phyloP scores from a whole-genome alignment of 1,140 invertebrate species.

The Aricia agestis region DNA sequence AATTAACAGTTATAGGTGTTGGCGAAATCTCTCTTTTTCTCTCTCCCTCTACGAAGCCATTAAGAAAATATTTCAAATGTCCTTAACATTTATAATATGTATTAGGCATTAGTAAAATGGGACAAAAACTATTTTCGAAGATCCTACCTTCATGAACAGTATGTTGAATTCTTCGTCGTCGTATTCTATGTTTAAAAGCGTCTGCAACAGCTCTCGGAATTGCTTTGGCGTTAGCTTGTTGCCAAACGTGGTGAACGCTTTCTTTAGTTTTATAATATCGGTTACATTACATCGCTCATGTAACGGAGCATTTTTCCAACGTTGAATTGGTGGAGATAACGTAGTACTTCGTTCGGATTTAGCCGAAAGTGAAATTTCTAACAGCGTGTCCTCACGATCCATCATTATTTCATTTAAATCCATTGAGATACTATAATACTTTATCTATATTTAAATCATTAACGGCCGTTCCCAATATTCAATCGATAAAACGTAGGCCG shows the following conservation, averaged over 20 bases:
- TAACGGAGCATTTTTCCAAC: constrained; percentile 52
- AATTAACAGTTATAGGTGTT: too few relatives aligned
- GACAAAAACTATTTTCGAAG: too few relatives aligned
- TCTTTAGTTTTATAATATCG: constrained; percentile 61
- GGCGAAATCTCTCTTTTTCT: too few relatives aligned
- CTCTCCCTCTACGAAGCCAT: too few relatives aligned
- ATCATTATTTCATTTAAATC: constrained; percentile 35
- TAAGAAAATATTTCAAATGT: too few relatives aligned
- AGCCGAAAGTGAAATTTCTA: constrained; percentile 48
- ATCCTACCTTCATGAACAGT: constrained; percentile 61
- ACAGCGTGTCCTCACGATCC: constrained; percentile 49
- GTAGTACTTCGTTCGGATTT: constrained; percentile 49
- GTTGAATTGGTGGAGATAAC: constrained; percentile 26
- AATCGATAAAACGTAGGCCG: too few relatives aligned
- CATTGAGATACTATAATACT: too few relatives aligned
- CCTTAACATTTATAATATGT: too few relatives aligned
- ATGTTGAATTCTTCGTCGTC: constrained; percentile 69
- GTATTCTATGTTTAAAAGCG: constrained; percentile 58
- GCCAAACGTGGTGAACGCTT: constrained; percentile 48
- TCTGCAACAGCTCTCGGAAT: constrained; percentile 49
- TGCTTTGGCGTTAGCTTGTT: constrained; percentile 50
- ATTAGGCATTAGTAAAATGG: too few relatives aligned
- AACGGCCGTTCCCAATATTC: too few relatives aligned
- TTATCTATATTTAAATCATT: too few relatives aligned
- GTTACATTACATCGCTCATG: constrained; percentile 56